These are phyloP conservation scores for Augochlora pura DNA, from an alignment of 1,140 invertebrate species.

Conservation along the genomic window DNA sequence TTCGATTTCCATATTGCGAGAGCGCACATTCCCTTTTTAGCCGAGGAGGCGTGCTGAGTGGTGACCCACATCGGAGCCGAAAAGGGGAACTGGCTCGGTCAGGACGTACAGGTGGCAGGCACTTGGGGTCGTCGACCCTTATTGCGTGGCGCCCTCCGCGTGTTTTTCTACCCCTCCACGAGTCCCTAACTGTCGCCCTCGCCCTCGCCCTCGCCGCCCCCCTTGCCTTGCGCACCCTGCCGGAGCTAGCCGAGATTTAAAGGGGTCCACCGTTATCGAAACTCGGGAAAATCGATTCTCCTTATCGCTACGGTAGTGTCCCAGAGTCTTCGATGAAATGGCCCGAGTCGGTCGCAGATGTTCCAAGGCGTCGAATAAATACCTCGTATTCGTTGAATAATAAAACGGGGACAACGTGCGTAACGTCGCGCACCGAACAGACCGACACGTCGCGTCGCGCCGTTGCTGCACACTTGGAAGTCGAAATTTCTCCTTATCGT, in stretches of 20 bases:
- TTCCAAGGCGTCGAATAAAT: too few relatives aligned
- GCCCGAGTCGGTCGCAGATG: too few relatives aligned
- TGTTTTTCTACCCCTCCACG: conserved; percentile 45
- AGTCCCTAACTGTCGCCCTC: background rate
- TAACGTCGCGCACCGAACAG: too few relatives aligned
- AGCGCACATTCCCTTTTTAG: conserved; percentile 24
- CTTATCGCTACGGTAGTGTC: too few relatives aligned
- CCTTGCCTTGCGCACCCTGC: background rate
- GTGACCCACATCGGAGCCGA: conserved; percentile 35
- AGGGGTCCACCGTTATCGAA: too few relatives aligned
- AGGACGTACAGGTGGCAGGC: conserved; percentile 53
- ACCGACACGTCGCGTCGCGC: too few relatives aligned
- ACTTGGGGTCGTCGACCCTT: conserved; percentile 45
- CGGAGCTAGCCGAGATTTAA: too few relatives aligned
- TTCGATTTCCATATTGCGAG: conserved; percentile 9
- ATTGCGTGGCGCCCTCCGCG: conserved; percentile 44
- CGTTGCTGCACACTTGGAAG: too few relatives aligned
- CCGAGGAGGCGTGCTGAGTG: conserved; percentile 27
- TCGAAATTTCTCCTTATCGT: background rate
- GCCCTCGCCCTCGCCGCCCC: background rate
- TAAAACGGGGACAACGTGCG: too few relatives aligned
- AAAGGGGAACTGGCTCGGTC: conserved; percentile 50
- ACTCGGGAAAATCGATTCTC: too few relatives aligned
- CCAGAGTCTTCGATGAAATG: too few relatives aligned
- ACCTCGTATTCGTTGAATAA: too few relatives aligned